These are phyloP conservation scores for Diorhabda carinulata DNA, from an alignment of 1,140 invertebrate species.

Conservation along the genomic window DNA sequence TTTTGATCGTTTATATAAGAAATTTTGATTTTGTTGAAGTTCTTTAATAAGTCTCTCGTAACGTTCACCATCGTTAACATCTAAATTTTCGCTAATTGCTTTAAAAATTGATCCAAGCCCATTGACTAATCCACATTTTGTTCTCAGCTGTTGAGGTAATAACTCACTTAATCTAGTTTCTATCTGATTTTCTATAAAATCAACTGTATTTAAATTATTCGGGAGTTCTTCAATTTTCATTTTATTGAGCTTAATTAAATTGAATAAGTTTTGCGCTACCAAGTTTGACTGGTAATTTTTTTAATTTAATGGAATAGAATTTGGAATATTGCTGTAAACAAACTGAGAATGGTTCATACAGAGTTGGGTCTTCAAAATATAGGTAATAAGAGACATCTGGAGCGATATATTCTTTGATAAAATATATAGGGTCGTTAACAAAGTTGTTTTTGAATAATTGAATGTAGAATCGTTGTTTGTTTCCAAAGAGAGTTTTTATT, in stretches of 20 bases:
- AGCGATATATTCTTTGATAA: conserved; percentile 10
- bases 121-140: too few species aligned
- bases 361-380: conserved; percentile 15
- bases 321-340: neutral
- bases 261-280: neutral
- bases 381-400: conserved; percentile 17
- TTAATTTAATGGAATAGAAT: conserved; percentile 10
- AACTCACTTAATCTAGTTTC: conserved; percentile 30
- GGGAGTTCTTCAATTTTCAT: neutral
- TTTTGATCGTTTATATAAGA: conserved; percentile 7
- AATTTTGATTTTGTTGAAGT: too few species aligned
- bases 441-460: neutral
- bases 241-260: neutral
- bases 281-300: conserved; percentile 6
- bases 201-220: neutral
- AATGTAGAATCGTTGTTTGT: too few species aligned
- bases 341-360: too few species aligned
- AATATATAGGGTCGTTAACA: neutral
- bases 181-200: conserved; percentile 12
- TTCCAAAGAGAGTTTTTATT: neutral
- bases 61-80: conserved; percentile 32
- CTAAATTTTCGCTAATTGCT: conserved; percentile 35
- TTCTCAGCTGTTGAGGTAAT: conserved; percentile 24
- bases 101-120: too few species aligned
- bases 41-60: conserved; percentile 26